phyloP scores from a whole-genome alignment of 2,113 vertebrate genomes.

The Galbula dea region DNA sequence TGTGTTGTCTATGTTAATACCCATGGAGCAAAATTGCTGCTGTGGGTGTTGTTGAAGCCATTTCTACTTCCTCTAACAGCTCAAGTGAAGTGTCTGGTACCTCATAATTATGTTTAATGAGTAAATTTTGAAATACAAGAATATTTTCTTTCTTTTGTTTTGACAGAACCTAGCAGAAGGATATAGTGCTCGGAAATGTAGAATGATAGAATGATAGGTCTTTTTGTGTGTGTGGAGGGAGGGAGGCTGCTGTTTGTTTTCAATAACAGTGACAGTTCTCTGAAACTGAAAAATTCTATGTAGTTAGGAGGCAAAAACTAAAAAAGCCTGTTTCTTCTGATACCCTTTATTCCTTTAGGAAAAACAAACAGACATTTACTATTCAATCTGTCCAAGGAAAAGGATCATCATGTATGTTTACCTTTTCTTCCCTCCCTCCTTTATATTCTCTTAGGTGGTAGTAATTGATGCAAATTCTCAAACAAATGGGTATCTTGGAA shows the following conservation, averaged over 20 bases:
- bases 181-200: not conserved
- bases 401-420: not conserved
- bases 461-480: not conserved
- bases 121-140: not conserved
- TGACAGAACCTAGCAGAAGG: not conserved
- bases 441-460: not conserved
- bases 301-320: not conserved
- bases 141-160: not conserved
- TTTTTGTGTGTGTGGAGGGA: too few relatives aligned
- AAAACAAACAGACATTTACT: not conserved
- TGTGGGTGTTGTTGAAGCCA: not conserved
- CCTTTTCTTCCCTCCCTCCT: not conserved
- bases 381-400: not conserved
- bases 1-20: not conserved
- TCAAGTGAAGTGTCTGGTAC: not conserved
- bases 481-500: not conserved
- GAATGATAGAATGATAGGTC: too few relatives aligned
- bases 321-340: not conserved
- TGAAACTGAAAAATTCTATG: not conserved
- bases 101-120: constrained; percentile 11
- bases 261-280: not conserved
- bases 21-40: not conserved
- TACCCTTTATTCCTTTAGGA: not conserved
- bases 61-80: constrained; percentile 3
- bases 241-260: too few relatives aligned